phyloP scores from a whole-genome alignment of 2,888 invertebrate species.

The Xestoiulus laeticollis region DNA sequence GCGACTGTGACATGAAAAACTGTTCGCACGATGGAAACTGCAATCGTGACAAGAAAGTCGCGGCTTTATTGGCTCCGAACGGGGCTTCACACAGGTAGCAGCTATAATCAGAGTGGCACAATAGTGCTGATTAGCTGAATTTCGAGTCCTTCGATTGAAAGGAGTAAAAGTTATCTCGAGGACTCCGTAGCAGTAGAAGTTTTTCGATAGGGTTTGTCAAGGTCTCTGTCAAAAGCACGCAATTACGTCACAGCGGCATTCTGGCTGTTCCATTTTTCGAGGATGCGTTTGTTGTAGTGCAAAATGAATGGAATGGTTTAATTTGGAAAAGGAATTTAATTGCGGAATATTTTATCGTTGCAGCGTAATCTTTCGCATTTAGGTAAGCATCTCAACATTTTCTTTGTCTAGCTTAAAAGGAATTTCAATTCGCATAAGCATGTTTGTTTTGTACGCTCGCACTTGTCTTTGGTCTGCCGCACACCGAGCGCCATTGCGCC shows the following conservation, averaged over 20 bases:
- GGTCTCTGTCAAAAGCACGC: slow-evolving; percentile 26
- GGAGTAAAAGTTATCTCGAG: no score
- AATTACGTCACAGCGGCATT: slow-evolving; percentile 9
- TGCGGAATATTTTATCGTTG: slow-evolving; percentile 18
- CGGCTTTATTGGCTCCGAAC: no score
- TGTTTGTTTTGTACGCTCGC: background rate
- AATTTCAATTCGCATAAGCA: background rate
- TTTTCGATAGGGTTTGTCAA: background rate
- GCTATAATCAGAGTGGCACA: no score
- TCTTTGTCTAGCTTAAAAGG: background rate
- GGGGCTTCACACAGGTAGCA: no score
- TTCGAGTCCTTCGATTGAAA: no score
- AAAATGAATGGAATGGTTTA: background rate
- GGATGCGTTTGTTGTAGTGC: background rate
- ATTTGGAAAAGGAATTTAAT: slow-evolving; percentile 26
- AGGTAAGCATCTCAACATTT: background rate
- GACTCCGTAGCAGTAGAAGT: background rate
- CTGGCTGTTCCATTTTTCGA: background rate
- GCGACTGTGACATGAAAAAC: no score
- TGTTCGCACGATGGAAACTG: no score
- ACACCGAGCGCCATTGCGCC: background rate
- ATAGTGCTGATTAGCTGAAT: no score
- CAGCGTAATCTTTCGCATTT: slow-evolving; percentile 18
- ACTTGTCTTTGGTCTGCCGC: background rate
- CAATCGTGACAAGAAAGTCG: no score